Conservation (phyloP, 2,888 invertebrate species). For the Yponomeuta plumbellus region DNA sequence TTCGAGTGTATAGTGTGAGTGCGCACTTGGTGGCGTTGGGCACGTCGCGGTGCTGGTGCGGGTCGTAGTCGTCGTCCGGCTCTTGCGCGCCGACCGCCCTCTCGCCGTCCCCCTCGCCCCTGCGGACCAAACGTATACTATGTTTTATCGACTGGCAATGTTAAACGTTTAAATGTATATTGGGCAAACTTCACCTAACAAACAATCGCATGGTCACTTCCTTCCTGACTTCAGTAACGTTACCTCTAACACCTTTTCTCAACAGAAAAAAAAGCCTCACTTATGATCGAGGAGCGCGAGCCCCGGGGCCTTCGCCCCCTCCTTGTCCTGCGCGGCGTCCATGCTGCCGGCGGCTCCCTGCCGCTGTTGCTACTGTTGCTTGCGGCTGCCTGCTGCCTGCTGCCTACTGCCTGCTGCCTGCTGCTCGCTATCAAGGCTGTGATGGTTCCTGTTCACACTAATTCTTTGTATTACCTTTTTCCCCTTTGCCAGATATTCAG, state of each 20-base stretch:
- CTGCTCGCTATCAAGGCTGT: too few relatives aligned
- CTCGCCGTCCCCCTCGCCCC: not conserved
- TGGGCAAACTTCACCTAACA: too few relatives aligned
- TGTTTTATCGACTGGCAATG: too few relatives aligned
- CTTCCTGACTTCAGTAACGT: too few relatives aligned
- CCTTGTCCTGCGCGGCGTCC: not conserved
- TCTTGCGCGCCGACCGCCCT: not conserved
- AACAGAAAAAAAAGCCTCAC: not conserved
- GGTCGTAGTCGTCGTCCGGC: constrained; percentile 77
- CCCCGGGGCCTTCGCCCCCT: not conserved
- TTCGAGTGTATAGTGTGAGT: not conserved
- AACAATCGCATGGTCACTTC: too few relatives aligned
- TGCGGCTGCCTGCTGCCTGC: too few relatives aligned
- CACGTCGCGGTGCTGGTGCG: constrained; percentile 78
- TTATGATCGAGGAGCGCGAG: not conserved
- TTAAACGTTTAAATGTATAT: too few relatives aligned
- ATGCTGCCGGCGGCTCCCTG: not conserved
- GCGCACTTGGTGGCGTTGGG: constrained; percentile 84
- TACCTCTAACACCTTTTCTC: too few relatives aligned
- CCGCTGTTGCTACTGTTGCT: not conserved
- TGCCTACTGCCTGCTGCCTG: too few relatives aligned
- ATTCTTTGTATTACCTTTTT: too few relatives aligned
- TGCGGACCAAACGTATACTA: not conserved
- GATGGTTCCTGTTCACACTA: too few relatives aligned
- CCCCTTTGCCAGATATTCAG: too few relatives aligned